Percentiles rank a stretch among this genome's conserved stretches.
These are phyloP conservation scores for Meleagris gallopavo DNA, from an alignment of 2,113 vertebrate species.

Conservation along the genomic window DNA sequence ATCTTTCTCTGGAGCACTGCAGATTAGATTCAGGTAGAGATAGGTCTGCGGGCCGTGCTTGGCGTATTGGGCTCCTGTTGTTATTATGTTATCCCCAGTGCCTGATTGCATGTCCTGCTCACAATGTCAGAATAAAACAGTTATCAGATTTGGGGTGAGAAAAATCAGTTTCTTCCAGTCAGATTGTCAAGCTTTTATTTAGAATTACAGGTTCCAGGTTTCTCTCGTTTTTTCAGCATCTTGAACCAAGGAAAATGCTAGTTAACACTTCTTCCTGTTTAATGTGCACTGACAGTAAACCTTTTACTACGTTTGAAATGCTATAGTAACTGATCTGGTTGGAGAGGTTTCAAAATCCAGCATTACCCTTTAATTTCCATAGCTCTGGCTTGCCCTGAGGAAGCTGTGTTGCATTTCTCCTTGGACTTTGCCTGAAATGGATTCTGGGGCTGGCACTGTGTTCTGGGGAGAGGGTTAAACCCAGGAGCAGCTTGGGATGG, in stretches of 20 bases:
- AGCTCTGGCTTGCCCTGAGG: background rate
- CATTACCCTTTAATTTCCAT: background rate
- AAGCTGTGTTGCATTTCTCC: background rate
- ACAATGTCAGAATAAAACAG: constrained; percentile 21
- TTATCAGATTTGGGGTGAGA: background rate
- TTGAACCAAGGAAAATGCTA: background rate
- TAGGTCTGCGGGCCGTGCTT: background rate
- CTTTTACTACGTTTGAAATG: background rate
- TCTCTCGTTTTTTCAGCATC: background rate
- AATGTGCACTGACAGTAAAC: background rate
- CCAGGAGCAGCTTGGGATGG: background rate
- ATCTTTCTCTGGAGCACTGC: constrained; percentile 29
- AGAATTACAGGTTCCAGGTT: background rate
- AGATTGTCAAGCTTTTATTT: background rate
- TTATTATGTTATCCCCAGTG: constrained; percentile 20
- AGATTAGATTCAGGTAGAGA: constrained; percentile 52
- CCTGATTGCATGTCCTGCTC: background rate
- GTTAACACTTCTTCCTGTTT: background rate
- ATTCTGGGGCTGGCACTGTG: background rate
- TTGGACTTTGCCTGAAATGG: background rate
- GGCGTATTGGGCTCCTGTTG: background rate
- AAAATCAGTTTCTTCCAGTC: constrained; percentile 35
- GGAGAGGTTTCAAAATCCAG: background rate
- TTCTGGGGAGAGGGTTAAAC: background rate
- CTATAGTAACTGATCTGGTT: background rate